Base-by-base conservation (phyloP, 2,888 invertebrate species). In the Stictocephala bisonia region DNA sequence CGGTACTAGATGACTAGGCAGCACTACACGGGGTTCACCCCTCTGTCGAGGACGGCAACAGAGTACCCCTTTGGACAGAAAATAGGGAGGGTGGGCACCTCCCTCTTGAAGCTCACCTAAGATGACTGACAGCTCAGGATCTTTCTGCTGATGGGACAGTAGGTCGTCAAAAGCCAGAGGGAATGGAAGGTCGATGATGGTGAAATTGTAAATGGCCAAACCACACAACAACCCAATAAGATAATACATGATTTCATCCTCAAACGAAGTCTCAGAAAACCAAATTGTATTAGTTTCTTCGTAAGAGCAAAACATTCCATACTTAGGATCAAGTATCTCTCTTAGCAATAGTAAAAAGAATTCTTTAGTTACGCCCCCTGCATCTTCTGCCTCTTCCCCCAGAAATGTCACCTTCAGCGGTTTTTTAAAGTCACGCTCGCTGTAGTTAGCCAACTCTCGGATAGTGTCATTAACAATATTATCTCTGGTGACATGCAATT, bases 351-450 rank as follows among this genome's bases (percentile, higher is more conserved):
- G 85, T 87, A 98, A 87, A 83, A 99, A 99, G 85, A 98, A 99
- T 84, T 99, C 99, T 82, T 97, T 99, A 64, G 91, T 90, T 0
- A 99, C 97, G 1, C 98, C 98, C 9, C 99, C 99, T 0, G 94
- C 97, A 85, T 99, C 99, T 84, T 97, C 96, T 0, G 96, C 99
- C 84, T 99, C 99, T 85, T 99, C 99, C 0, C 91, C 93, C 0
- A 89, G 86, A 84, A 99, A 98, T 85, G 93, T 93, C 41, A 96
- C 91, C 86, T 92, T 93, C 29, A 98, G 87, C 0, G 97, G 97
- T 84, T 96, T 97, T 84, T 97, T 97, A 74, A 97, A 87, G 84
- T 97, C 96, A 35, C 86, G 88, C 48, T 90, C 88, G 76, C 88
- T 88, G 75, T 92, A 90, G 69, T 87, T 88, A 70, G 90, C 87